phyloP scores from a whole-genome alignment of 2,888 invertebrate genomes.

The Doris montereyensis region DNA sequence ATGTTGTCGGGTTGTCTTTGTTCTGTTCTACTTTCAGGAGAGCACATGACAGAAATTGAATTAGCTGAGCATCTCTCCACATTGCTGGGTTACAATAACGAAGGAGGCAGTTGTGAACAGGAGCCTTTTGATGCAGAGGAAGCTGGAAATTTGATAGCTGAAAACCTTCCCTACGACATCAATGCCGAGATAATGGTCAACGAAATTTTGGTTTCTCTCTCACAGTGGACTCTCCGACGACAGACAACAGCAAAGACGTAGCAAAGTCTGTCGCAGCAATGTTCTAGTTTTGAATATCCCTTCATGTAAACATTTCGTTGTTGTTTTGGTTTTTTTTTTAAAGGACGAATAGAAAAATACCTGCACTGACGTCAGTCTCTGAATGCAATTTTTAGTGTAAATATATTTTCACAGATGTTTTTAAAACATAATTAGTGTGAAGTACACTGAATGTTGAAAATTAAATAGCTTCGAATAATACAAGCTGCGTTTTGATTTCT shows the following conservation, averaged over 20 bases:
- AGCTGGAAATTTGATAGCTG: slow-evolving; percentile 67
- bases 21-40: too few relatives aligned
- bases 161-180: slow-evolving; percentile 68
- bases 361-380: too few relatives aligned
- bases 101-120: slow-evolving; percentile 71
- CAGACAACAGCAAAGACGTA: slow-evolving; percentile 34
- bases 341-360: too few relatives aligned
- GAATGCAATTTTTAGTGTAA: too few relatives aligned
- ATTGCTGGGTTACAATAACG: slow-evolving; percentile 68
- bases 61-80: slow-evolving; percentile 72
- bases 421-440: too few relatives aligned
- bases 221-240: slow-evolving; percentile 47
- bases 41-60: slow-evolving; percentile 73
- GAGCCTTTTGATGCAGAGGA: slow-evolving; percentile 62
- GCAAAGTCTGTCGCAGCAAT: slow-evolving; percentile 30
- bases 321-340: too few relatives aligned
- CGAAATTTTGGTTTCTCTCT: slow-evolving; percentile 68
- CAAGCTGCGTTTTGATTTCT: too few relatives aligned
- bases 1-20: not conserved
- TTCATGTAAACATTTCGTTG: too few relatives aligned
- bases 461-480: too few relatives aligned
- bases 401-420: too few relatives aligned
- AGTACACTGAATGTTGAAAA: too few relatives aligned
- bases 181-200: slow-evolving; percentile 68
- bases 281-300: too few relatives aligned